Evolutionary conservation across 2,113 vertebrate species (phyloP).

Genomic region (Elaphurus davidianus): DNA sequence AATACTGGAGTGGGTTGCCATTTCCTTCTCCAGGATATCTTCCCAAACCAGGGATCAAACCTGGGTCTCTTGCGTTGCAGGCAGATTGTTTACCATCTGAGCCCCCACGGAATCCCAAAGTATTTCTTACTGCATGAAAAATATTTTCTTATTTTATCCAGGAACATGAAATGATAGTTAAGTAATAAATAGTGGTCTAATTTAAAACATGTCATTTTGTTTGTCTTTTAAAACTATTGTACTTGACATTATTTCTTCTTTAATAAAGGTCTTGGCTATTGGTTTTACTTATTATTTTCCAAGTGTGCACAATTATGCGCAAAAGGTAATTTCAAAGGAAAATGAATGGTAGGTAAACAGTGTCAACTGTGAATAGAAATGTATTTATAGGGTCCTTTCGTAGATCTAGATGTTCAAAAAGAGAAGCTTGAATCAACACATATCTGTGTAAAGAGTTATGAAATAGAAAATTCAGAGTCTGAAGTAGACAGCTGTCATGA

Average conservation of each 20-base stretch:
- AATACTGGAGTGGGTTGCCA: neutral
- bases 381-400: neutral
- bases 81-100: neutral
- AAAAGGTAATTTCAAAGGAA: neutral
- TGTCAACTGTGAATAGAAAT: neutral
- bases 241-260: neutral
- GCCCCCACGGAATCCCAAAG: neutral
- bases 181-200: neutral
- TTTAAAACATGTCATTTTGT: neutral
- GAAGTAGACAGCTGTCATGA: slow-evolving; percentile 47
- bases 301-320: neutral
- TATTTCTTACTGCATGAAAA: neutral
- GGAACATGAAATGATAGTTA: neutral
- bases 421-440: neutral
- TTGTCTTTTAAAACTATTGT: neutral
- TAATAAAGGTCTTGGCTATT: neutral
- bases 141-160: neutral
- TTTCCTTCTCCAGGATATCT: neutral
- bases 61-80: neutral
- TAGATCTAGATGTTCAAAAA: neutral
- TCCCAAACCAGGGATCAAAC: neutral
- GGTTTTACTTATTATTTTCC: neutral
- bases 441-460: slow-evolving; percentile 55
- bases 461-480: slow-evolving; percentile 42
- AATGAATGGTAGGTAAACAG: neutral